A percentile compares a stretch with the other conserved stretches of the same genome.
Conservation (phyloP, 1,140 invertebrate species). For the Dufourea novaeangliae region DNA sequence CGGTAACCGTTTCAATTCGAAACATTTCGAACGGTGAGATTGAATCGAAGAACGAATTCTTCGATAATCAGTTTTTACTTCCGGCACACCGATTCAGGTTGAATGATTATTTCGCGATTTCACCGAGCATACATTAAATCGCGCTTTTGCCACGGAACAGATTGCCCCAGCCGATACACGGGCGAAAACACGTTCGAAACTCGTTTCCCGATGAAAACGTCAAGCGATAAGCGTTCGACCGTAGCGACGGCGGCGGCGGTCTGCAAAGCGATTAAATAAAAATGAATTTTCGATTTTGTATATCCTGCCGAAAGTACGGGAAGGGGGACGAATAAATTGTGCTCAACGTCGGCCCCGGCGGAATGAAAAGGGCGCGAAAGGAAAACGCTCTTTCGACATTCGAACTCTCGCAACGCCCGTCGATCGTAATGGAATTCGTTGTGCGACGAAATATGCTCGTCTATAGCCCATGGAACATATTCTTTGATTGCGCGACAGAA, state of each 20-base stretch:
- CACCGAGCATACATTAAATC: conserved; percentile 26
- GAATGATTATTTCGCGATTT: conserved; percentile 42
- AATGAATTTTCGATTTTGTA: conserved; percentile 45
- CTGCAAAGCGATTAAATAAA: conserved; percentile 34
- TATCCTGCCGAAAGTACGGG: neutral
- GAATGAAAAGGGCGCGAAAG: conserved; percentile 24
- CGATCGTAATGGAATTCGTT: conserved; percentile 46
- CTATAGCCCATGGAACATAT: no score
- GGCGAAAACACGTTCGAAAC: conserved; percentile 14
- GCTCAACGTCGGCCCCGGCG: neutral
- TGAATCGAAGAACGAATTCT: neutral
- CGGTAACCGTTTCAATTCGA: conserved; percentile 7
- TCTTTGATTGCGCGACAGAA: no score
- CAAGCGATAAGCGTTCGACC: conserved; percentile 30
- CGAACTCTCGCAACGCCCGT: neutral
- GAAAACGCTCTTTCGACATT: conserved; percentile 6
- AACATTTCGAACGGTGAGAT: neutral
- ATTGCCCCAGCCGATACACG: conserved; percentile 8
- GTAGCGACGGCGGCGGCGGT: neutral
- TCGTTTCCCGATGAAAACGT: conserved; percentile 20
- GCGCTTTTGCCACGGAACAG: neutral
- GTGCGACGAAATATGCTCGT: conserved; percentile 37
- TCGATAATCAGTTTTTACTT: conserved; percentile 38
- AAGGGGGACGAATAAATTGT: conserved; percentile 23
- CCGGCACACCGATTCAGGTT: neutral